Evolutionary conservation across 1,140 invertebrate species (phyloP).

Genomic region (Apolygus lucorum): DNA sequence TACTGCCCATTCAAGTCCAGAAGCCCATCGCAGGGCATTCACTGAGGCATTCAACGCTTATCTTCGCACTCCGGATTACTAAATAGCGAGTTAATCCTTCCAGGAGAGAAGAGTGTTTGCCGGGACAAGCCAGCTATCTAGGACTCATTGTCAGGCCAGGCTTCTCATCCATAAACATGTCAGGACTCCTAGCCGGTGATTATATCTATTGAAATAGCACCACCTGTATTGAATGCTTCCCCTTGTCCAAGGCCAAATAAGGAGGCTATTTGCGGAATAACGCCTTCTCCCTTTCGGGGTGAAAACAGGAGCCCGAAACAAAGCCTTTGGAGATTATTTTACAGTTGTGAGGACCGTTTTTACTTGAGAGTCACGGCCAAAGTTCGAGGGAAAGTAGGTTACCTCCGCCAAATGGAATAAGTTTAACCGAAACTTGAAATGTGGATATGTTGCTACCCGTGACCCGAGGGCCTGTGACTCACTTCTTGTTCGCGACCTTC

Average conservation of each 20-base stretch:
- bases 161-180: slow-evolving; percentile 19
- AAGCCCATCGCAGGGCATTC: neutral
- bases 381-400: slow-evolving; percentile 8
- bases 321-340: slow-evolving; percentile 5
- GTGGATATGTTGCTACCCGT: neutral
- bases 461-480: neutral
- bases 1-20: neutral
- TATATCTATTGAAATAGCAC: slow-evolving; percentile 23
- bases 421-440: neutral
- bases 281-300: slow-evolving; percentile 1
- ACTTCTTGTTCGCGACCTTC: too few species aligned
- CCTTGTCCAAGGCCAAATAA: slow-evolving; percentile 17
- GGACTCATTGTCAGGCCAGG: slow-evolving; percentile 21
- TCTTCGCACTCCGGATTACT: slow-evolving; percentile 14
- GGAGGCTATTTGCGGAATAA: slow-evolving; percentile 18
- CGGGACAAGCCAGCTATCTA: neutral
- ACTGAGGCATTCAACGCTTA: slow-evolving; percentile 7
- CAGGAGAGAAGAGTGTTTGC: slow-evolving; percentile 11
- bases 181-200: slow-evolving; percentile 8
- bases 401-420: neutral
- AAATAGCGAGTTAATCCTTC: slow-evolving; percentile 19
- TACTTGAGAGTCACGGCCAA: neutral
- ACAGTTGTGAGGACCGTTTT: neutral
- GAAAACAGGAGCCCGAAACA: slow-evolving; percentile 5
- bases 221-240: slow-evolving; percentile 21